Evolutionary conservation across 2,888 invertebrate species (phyloP).

Genomic region (Acholoe squamosa): DNA sequence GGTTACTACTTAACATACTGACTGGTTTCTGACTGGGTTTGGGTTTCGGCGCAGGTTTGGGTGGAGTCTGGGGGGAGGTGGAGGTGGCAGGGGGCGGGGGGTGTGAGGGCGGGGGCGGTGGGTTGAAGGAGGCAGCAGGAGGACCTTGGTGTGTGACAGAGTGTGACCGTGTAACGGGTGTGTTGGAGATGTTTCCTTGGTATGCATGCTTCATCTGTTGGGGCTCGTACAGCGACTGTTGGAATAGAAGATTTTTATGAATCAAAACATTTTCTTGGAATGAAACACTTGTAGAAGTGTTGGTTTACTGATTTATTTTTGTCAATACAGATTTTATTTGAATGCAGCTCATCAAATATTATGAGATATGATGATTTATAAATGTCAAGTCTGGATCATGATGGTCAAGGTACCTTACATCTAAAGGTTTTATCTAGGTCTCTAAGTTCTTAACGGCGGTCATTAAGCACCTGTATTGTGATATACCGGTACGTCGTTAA

Average conservation of each 20-base stretch:
- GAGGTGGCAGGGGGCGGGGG: not conserved
- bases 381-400: too few relatives aligned
- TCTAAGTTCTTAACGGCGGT: too few relatives aligned
- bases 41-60: slow-evolving; percentile 31
- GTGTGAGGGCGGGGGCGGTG: slow-evolving; percentile 49
- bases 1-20: slow-evolving; percentile 86
- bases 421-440: too few relatives aligned
- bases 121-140: slow-evolving; percentile 39
- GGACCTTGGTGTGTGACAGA: not conserved
- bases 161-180: not conserved
- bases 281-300: too few relatives aligned
- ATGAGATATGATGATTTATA: too few relatives aligned
- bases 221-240: slow-evolving; percentile 75
- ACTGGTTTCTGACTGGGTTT: slow-evolving; percentile 24
- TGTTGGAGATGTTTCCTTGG: not conserved
- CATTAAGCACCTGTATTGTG: too few relatives aligned
- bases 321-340: too few relatives aligned
- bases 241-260: not conserved
- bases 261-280: too few relatives aligned
- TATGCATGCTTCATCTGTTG: slow-evolving; percentile 71
- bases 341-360: too few relatives aligned
- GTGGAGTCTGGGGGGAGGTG: not conserved
- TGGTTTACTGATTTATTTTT: too few relatives aligned
- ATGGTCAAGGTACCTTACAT: too few relatives aligned
- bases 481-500: too few relatives aligned